Base-by-base conservation (phyloP, 2,888 invertebrate species). In the Patella pellucida region DNA sequence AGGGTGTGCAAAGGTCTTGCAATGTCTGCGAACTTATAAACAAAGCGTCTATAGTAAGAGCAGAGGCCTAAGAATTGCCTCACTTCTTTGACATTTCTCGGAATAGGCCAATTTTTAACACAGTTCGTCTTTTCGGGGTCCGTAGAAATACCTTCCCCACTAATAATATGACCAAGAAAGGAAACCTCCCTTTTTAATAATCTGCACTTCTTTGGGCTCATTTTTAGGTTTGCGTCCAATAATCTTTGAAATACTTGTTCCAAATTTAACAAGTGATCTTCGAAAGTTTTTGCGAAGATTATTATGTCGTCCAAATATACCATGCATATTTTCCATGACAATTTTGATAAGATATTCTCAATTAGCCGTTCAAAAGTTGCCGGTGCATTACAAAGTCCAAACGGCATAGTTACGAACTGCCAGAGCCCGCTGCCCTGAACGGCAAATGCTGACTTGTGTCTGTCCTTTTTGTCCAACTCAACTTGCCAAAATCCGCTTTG, bases 361-460 rank as follows among this genome's bases (percentile, higher is more conserved):
- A 73, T 69, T n/a, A 69, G 19, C 0, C 54, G 31, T 3, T 68
- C 73, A n/a, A 72, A 72, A n/a, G 71, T 19, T 16, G n/a, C 27
- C 52, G 54, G 71, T 7, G 71, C 71, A 27, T 52, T 71, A 15
- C 19, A n/a, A n/a, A 56, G 31, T 16, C 56, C 72, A 27, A 62
- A 62, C 16, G 72, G 72, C 72, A 72, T 72, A 12, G 62, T n/a
- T 4, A 16, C 52, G 50, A 72, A 72, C 27, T 72, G 72, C 31
- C 56, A 72, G 7, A 72, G n/a, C 15, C 72, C 72, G 62, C 62
- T 19, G 19, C 62, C 62, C 11, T 27, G 56, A n/a, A 62, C 5
- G 5, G 72, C 41, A 52, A 72, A 72, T 16, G 72, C 72, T 27
- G 72, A 56, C 15, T 62, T 72, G 15, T 11, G 27, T 56, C 62